Conservation (phyloP, 2,888 invertebrate genomes). For the Eupithecia insigniata region DNA sequence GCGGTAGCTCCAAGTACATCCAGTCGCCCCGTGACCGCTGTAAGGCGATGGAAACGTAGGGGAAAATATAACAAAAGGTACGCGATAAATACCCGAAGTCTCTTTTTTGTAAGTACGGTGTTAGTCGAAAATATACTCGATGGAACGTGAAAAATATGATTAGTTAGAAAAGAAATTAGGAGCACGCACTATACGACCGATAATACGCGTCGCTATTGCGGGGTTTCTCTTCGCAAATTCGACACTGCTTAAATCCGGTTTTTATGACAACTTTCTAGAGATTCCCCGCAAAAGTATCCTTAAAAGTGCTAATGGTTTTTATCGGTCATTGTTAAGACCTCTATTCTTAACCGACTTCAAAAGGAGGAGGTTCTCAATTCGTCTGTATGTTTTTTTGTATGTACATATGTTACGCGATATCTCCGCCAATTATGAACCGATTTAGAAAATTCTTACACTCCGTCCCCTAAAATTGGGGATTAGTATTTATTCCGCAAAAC, state of each 20-base stretch:
- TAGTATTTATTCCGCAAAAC: too few relatives aligned
- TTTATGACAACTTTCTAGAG: conserved; percentile 78
- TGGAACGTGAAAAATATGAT: conserved; percentile 13
- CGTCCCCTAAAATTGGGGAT: too few relatives aligned
- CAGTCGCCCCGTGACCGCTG: too few relatives aligned
- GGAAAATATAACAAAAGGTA: too few relatives aligned
- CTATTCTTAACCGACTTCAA: conserved; percentile 19
- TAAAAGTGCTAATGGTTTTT: conserved; percentile 76
- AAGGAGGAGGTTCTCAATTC: too few relatives aligned
- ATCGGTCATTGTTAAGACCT: conserved; percentile 49
- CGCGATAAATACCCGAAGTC: too few relatives aligned
- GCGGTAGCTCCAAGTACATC: too few relatives aligned
- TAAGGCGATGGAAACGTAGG: too few relatives aligned
- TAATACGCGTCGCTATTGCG: conserved; percentile 44
- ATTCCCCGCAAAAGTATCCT: conserved; percentile 70
- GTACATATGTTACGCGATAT: too few relatives aligned
- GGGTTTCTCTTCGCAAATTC: conserved; percentile 67
- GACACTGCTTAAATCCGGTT: conserved; percentile 69
- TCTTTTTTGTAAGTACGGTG: background rate
- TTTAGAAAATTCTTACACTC: too few relatives aligned
- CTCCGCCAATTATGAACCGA: too few relatives aligned
- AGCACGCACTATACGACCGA: conserved; percentile 36
- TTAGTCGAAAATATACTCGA: background rate
- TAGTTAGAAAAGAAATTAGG: conserved; percentile 42
- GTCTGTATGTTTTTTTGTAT: too few relatives aligned